These are phyloP conservation scores for Mustela lutreola DNA, from an alignment of 2,113 vertebrate genomes.

Conservation along the genomic window DNA sequence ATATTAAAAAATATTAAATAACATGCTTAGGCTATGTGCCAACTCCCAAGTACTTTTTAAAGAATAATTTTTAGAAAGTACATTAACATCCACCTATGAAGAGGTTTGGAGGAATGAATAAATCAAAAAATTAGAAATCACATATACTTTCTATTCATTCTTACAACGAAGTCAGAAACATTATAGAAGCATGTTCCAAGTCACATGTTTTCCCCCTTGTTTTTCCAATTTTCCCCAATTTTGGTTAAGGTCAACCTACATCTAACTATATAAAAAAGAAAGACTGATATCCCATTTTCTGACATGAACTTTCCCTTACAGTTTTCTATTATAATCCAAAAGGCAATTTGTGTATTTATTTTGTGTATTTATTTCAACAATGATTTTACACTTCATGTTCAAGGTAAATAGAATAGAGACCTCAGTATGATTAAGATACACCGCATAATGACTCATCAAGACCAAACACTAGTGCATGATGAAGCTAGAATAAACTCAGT, in stretches of 20 bases:
- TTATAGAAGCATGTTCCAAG: not conserved
- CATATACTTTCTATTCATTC: not conserved
- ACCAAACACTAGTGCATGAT: not conserved
- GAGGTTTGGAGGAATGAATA: not conserved
- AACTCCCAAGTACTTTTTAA: conserved; percentile 39
- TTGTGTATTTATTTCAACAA: conserved; percentile 2
- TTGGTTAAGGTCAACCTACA: not conserved
- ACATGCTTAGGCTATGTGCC: not conserved
- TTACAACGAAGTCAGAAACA: not conserved
- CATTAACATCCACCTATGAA: not conserved
- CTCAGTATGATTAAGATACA: not conserved
- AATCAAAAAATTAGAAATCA: not conserved
- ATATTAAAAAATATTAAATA: not conserved
- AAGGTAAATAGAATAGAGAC: not conserved
- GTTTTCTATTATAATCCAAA: conserved; percentile 1
- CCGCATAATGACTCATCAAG: not conserved
- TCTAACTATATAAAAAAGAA: not conserved
- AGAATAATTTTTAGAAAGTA: conserved; percentile 3
- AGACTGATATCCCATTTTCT: conserved; percentile 1
- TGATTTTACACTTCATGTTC: not conserved
- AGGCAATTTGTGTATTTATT: not conserved
- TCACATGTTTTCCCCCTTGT: not conserved
- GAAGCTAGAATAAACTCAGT: not conserved
- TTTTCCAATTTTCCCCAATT: not conserved
- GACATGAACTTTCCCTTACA: not conserved